Conservation (phyloP, 2,797 vertebrate genomes). For the Danio jaintianensis region DNA sequence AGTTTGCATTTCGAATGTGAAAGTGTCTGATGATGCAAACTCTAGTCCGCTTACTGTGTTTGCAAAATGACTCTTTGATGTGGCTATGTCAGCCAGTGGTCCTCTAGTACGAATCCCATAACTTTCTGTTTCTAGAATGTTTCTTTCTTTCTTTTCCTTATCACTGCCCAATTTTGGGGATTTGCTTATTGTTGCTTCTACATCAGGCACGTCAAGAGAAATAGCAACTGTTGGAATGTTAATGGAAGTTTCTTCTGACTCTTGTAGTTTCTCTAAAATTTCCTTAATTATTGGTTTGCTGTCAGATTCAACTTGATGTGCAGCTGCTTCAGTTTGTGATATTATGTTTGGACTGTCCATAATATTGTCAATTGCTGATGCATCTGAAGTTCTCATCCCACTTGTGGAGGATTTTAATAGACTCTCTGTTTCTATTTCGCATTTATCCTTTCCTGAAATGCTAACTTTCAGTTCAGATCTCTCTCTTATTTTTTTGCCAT, state of each 20-base stretch:
- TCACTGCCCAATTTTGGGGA: conserved; percentile 66
- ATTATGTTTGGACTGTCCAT: conserved; percentile 53
- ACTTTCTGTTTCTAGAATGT: conserved; percentile 60
- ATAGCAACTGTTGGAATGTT: conserved; percentile 67
- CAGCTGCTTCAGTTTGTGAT: conserved; percentile 57
- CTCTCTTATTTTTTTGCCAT: conserved; percentile 73
- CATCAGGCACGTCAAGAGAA: conserved; percentile 64
- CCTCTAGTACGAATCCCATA: conserved; percentile 66
- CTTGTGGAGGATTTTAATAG: conserved; percentile 65
- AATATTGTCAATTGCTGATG: conserved; percentile 57
- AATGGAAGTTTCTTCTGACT: conserved; percentile 59
- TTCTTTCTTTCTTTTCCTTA: conserved; percentile 68
- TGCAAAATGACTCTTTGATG: conserved; percentile 55
- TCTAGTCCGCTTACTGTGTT: conserved; percentile 55
- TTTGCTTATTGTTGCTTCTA: conserved; percentile 57
- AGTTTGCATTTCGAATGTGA: conserved; percentile 26
- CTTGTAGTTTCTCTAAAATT: conserved; percentile 47
- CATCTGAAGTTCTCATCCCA: conserved; percentile 69
- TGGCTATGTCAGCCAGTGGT: conserved; percentile 64
- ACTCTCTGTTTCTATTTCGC: conserved; percentile 48
- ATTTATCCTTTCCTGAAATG: conserved; percentile 75
- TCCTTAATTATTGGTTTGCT: conserved; percentile 50
- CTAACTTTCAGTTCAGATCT: conserved; percentile 77
- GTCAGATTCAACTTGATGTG: conserved; percentile 56
- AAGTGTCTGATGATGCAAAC: conserved; percentile 49